These are phyloP conservation scores for Larimichthys polyactis DNA, from an alignment of 2,113 vertebrate genomes.

Conservation along the genomic window DNA sequence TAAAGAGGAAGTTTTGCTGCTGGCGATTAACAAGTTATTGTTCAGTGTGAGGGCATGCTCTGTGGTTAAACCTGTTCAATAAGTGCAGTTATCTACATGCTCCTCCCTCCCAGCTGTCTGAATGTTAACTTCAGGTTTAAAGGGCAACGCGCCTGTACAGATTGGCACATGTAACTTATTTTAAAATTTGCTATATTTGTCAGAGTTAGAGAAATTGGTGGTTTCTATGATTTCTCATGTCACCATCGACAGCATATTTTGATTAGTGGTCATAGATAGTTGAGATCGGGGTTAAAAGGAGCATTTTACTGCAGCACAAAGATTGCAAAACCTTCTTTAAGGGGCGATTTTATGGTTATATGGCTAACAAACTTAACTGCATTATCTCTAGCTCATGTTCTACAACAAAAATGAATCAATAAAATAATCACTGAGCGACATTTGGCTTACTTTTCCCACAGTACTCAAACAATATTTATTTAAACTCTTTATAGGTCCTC, in stretches of 20 bases:
- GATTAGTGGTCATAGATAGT: neutral
- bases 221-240: neutral
- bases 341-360: conserved; percentile 14
- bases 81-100: conserved; percentile 16
- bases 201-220: neutral
- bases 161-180: neutral
- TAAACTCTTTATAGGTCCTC: conserved; percentile 5
- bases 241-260: neutral
- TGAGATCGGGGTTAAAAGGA: neutral
- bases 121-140: conserved; percentile 28
- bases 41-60: neutral
- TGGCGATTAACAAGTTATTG: conserved; percentile 44
- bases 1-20: neutral
- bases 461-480: conserved; percentile 13
- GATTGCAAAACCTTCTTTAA: neutral
- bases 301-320: conserved; percentile 1
- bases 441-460: conserved; percentile 42
- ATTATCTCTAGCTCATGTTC: neutral
- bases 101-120: conserved; percentile 20
- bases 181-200: neutral
- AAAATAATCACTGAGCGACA: neutral
- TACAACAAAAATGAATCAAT: neutral
- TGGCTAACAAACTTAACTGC: neutral
- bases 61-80: conserved; percentile 38
- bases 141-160: conserved; percentile 19